Percentiles rank a stretch among this genome's conserved stretches.
phyloP scores from a whole-genome alignment of 2,113 vertebrate species.

The Mystacornis crossleyi region DNA sequence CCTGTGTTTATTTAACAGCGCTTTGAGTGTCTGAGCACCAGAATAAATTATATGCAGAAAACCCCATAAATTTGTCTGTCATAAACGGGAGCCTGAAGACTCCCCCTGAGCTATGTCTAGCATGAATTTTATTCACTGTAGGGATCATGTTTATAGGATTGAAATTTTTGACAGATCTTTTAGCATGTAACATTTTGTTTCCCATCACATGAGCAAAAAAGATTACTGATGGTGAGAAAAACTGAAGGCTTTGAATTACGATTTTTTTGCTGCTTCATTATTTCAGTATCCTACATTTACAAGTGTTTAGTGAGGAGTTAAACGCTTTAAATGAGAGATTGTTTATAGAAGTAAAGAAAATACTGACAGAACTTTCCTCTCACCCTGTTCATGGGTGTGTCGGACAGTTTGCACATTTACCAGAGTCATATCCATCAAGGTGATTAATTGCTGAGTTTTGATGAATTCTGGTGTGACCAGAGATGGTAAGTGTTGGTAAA shows the following conservation, averaged over 20 bases:
- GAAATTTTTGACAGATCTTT: not conserved
- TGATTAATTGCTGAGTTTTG: not conserved
- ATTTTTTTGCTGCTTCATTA: not conserved
- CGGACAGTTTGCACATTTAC: not conserved
- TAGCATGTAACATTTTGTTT: not conserved
- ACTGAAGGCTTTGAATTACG: not conserved
- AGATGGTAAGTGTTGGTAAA: not conserved
- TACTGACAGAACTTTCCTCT: not conserved
- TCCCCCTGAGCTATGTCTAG: not conserved
- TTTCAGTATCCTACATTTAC: not conserved
- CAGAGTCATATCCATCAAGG: not conserved
- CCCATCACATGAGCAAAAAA: not conserved
- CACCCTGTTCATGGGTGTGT: not conserved
- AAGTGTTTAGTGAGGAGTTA: not conserved
- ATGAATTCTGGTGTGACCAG: not conserved
- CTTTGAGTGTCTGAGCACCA: not conserved
- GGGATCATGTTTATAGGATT: not conserved
- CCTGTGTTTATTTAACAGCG: not conserved
- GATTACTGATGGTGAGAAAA: not conserved
- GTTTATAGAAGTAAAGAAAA: not conserved
- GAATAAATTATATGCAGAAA: not conserved
- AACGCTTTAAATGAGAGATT: not conserved
- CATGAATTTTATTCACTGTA: not conserved
- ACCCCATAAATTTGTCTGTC: not conserved
- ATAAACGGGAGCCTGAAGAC: not conserved